Conservation (phyloP, 2,888 invertebrate species). For the Anticlea derivata region DNA sequence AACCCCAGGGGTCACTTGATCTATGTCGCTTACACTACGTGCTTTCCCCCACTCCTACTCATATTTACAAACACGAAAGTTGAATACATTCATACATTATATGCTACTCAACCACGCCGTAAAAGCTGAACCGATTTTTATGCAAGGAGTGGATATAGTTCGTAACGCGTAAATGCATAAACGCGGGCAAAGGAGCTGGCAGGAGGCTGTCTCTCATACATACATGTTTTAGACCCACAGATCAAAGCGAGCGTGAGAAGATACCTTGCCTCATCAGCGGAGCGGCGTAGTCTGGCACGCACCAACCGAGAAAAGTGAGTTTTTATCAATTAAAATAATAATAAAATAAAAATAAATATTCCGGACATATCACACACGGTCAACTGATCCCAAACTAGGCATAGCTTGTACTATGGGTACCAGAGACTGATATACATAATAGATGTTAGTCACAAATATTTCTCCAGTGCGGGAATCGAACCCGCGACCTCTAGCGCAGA, state of each 20-base stretch:
- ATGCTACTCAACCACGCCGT: too few relatives aligned
- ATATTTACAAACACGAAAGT: neutral
- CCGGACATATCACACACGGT: too few relatives aligned
- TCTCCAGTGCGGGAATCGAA: too few relatives aligned
- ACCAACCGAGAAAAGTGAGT: slow-evolving; percentile 75
- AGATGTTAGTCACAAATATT: too few relatives aligned
- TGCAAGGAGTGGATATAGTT: too few relatives aligned
- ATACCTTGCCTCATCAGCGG: slow-evolving; percentile 85
- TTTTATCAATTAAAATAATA: slow-evolving; percentile 3
- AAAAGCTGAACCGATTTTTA: neutral
- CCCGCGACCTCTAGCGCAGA: too few relatives aligned
- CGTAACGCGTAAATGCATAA: too few relatives aligned
- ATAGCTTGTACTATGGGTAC: too few relatives aligned
- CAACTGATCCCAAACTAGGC: too few relatives aligned
- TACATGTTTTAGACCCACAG: slow-evolving; percentile 88
- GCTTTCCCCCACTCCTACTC: neutral
- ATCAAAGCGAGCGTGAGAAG: slow-evolving; percentile 92
- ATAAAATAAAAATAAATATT: too few relatives aligned
- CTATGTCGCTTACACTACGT: slow-evolving; percentile 6
- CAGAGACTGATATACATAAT: too few relatives aligned
- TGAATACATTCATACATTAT: too few relatives aligned
- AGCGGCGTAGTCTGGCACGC: slow-evolving; percentile 53
- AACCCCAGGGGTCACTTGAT: slow-evolving; percentile 9
- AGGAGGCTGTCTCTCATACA: slow-evolving; percentile 4
- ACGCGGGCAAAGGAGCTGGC: neutral